Conservation (phyloP, 2,113 vertebrate species). For the Alouatta palliata region DNA sequence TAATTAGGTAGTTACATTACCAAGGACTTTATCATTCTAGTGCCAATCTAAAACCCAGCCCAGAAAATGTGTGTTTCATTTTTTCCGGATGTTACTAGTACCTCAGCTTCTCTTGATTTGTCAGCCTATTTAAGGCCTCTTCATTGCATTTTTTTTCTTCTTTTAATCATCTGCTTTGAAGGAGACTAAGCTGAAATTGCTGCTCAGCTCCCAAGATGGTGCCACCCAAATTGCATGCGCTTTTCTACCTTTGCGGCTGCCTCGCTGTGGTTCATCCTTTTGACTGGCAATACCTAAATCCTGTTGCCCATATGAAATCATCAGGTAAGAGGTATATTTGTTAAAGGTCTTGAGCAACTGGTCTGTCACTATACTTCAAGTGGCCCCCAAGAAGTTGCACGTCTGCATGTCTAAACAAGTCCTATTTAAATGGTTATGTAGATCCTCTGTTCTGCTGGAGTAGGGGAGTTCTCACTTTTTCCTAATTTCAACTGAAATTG, state of each 20-base stretch:
- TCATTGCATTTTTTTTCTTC: background rate
- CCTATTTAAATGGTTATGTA: background rate
- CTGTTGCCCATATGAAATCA: background rate
- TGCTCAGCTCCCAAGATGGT: conserved; percentile 56
- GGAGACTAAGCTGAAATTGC: conserved; percentile 9
- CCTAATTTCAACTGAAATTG: background rate
- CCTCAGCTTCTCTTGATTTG: background rate
- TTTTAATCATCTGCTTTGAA: conserved; percentile 17
- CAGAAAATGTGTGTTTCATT: background rate
- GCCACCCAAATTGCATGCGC: background rate
- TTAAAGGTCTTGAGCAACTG: background rate
- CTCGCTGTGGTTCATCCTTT: conserved; percentile 10
- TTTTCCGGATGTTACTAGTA: background rate
- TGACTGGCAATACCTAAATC: conserved; percentile 39
- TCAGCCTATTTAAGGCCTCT: background rate
- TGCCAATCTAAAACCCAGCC: background rate
- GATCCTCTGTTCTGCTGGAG: background rate
- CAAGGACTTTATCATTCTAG: background rate
- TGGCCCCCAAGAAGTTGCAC: background rate
- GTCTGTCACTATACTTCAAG: background rate
- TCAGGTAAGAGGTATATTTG: conserved; percentile 62
- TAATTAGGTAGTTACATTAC: background rate
- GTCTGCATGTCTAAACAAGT: background rate
- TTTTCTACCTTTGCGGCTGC: conserved; percentile 66
- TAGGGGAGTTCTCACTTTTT: background rate